Conservation (phyloP, 2,113 vertebrate genomes). For the Megalops atlanticus region DNA sequence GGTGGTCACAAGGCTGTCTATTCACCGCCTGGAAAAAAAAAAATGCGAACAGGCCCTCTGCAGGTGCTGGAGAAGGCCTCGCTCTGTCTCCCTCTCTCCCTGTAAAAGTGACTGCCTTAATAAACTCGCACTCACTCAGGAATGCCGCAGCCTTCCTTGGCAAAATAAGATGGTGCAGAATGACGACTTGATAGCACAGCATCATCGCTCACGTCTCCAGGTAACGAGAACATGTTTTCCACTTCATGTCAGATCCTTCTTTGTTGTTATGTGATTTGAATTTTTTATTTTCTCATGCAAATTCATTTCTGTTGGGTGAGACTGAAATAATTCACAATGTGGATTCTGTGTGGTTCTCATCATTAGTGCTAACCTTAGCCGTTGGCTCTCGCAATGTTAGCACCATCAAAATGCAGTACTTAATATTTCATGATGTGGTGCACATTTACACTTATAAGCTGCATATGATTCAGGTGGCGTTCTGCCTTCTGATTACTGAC, state of each 20-base stretch:
- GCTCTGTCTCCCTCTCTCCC: not conserved
- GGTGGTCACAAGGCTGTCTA: not conserved
- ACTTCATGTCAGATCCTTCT: not conserved
- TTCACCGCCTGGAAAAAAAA: not conserved
- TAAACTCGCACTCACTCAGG: not conserved
- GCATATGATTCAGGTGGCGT: not conserved
- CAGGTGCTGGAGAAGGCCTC: not conserved
- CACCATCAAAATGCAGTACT: too few species aligned
- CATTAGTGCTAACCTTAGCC: too few species aligned
- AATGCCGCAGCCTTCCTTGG: not conserved
- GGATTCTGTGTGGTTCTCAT: too few species aligned
- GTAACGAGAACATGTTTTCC: not conserved
- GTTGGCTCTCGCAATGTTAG: too few species aligned
- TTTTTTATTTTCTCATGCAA: not conserved
- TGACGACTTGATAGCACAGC: not conserved
- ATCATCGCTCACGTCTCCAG: not conserved
- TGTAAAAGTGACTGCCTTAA: not conserved
- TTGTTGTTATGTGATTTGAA: too few species aligned
- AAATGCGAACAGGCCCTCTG: not conserved
- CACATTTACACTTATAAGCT: slow-evolving; percentile 31
- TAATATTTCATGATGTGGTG: not conserved
- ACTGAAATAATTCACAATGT: not conserved
- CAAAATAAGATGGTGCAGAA: not conserved
- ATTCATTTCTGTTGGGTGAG: not conserved
- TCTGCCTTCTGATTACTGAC: not conserved